These are phyloP conservation scores for Diuraphis noxia DNA, from an alignment of 1,140 invertebrate species.

Conservation along the genomic window DNA sequence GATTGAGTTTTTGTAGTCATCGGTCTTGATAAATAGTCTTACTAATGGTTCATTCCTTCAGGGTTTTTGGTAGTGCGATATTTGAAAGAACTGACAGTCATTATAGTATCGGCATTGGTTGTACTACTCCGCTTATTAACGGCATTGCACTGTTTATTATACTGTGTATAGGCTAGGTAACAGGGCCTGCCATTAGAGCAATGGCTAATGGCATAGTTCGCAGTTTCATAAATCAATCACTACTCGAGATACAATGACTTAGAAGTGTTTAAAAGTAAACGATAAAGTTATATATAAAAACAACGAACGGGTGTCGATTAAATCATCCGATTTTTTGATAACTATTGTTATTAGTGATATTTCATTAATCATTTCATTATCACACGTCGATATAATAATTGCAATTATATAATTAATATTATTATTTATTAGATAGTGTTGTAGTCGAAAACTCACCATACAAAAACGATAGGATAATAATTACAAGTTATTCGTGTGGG, in stretches of 20 bases:
- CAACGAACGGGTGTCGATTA: neutral
- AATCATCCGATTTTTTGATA: neutral
- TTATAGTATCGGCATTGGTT: slow-evolving; percentile 25
- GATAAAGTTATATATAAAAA: neutral
- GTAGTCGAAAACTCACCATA: neutral
- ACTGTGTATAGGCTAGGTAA: too few relatives aligned
- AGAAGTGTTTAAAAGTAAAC: too few relatives aligned
- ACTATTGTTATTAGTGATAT: neutral
- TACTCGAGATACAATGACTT: too few relatives aligned
- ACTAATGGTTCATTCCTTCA: neutral
- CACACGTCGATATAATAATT: neutral
- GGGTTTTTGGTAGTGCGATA: slow-evolving; percentile 26
- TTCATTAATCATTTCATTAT: neutral
- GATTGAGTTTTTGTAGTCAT: slow-evolving; percentile 5
- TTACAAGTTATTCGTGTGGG: neutral
- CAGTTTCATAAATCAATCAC: too few relatives aligned
- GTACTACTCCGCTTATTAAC: slow-evolving; percentile 33
- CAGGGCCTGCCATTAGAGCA: too few relatives aligned
- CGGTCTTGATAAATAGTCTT: slow-evolving; percentile 7
- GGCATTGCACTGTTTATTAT: slow-evolving; percentile 36
- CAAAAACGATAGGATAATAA: neutral
- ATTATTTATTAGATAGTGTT: neutral
- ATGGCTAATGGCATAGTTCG: too few relatives aligned
- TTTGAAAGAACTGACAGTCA: slow-evolving; percentile 14
- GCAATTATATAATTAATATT: neutral